Conservation (phyloP, 2,888 invertebrate genomes). For the Caenorhabditis sp. region DNA sequence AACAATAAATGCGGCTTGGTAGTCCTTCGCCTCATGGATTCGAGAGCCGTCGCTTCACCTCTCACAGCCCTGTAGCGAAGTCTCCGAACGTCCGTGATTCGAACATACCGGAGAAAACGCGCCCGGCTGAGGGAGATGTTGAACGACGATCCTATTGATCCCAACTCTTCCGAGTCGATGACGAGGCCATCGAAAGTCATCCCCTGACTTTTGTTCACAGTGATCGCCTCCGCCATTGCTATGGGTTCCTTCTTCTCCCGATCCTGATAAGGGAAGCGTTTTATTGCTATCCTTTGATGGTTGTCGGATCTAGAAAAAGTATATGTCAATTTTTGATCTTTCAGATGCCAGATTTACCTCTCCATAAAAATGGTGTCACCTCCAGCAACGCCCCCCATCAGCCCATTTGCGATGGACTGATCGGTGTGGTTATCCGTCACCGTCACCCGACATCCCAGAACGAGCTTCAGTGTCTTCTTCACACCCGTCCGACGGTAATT, state of each 20-base stretch:
- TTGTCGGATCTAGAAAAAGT: not conserved
- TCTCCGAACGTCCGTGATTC: too few species aligned
- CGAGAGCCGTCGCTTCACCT: too few species aligned
- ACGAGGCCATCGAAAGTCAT: slow-evolving; percentile 6
- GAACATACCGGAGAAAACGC: too few species aligned
- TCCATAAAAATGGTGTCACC: too few species aligned
- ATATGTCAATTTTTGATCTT: not conserved
- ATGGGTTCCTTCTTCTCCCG: not conserved
- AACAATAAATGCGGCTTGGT: too few species aligned
- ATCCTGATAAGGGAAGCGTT: not conserved
- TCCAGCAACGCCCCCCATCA: not conserved
- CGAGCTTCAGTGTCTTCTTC: not conserved
- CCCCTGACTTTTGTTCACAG: not conserved
- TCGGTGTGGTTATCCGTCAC: not conserved
- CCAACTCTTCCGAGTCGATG: too few species aligned
- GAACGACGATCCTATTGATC: too few species aligned
- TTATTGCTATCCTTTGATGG: not conserved
- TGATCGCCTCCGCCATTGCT: not conserved
- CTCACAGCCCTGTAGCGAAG: too few species aligned
- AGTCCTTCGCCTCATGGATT: too few species aligned
- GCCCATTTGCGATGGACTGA: not conserved
- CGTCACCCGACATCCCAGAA: not conserved
- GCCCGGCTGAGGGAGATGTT: too few species aligned
- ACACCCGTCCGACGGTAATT: not conserved
- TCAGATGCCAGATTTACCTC: not conserved